Percentiles rank a stretch among this genome's conserved stretches.
These are phyloP conservation scores for Mormyrus lacerda DNA, from an alignment of 2,113 vertebrate genomes.

Conservation along the genomic window DNA sequence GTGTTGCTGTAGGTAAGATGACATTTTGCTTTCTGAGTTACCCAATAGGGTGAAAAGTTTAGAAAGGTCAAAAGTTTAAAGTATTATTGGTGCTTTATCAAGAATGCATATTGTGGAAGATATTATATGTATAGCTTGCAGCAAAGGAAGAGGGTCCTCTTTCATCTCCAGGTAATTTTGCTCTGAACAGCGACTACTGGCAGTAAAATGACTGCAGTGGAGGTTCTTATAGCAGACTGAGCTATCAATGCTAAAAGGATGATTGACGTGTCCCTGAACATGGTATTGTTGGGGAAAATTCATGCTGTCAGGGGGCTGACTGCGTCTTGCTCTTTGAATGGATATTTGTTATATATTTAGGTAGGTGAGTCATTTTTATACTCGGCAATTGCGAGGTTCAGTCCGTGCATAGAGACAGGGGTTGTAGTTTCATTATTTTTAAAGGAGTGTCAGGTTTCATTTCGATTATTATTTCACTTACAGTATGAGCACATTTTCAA, in stretches of 20 bases:
- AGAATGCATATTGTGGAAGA: background rate
- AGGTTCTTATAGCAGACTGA: background rate
- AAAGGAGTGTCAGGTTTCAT: background rate
- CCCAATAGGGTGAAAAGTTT: background rate
- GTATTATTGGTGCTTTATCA: background rate
- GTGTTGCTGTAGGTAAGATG: background rate
- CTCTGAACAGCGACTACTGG: background rate
- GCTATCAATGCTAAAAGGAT: background rate
- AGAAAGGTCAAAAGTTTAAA: background rate
- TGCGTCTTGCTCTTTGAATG: background rate
- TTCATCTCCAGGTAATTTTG: constrained; percentile 4
- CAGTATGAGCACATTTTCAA: background rate
- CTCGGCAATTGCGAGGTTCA: background rate
- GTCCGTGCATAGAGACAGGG: background rate
- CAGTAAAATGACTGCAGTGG: background rate
- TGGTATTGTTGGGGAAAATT: background rate
- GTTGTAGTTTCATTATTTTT: background rate
- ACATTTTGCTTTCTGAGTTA: background rate
- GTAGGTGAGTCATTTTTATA: background rate
- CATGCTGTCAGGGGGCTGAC: background rate
- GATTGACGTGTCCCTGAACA: background rate
- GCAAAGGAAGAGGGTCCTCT: background rate
- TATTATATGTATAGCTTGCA: background rate
- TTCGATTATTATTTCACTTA: background rate
- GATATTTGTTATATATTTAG: constrained; percentile 2